Base-by-base conservation (phyloP, 2,113 vertebrate genomes). In the Notarius quadriscutis region DNA sequence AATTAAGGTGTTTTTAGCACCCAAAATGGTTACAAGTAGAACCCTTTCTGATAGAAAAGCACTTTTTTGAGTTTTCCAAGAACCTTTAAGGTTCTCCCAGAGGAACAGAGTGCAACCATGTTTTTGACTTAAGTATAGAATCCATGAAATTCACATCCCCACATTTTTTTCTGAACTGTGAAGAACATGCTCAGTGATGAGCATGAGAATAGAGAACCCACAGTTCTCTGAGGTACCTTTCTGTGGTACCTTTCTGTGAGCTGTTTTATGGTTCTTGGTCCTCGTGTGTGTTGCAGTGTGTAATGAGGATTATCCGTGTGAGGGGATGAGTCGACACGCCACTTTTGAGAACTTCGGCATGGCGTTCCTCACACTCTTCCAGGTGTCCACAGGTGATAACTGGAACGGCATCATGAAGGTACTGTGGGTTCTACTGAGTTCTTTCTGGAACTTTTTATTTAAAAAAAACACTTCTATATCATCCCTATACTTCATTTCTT, bases 391-490 rank as follows among this genome's bases (percentile, higher is more conserved):
- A 0, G 98, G 98, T 0, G 98, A 99, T 94, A 99, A 99, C 94
- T 99, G 98, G 98, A 99, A 99, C 0, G 98, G 98, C 91, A 99
- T 99, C 86, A 99, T 99, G 98, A 99, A 99, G 98, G 98, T 99
- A 94, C 1, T 0, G 7, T 25, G 0, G 25, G 51, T 20, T 11
- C 67, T 34, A 15, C 1, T 57, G 14, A 4, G 77, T 55, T 80
- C 14, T 80, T 9, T 22, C 34, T 74, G 18, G 20, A 74, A 74
- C 71, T 74, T 34, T 69, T 69, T 69, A 30, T 30, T 69, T 12
- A 34, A 69, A 69, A 65, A 69, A 69, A 69, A 2, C 27, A 30
- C 14, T 2, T 30, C 15, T 69, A 30, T 69, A 14, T 69, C 12
- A 41, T 41, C 0, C 27, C 0, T 15, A 69, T 2, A 69, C 65